Evolutionary conservation across 1,140 invertebrate genomes (phyloP).

Genomic region (Drosophila athabasca): DNA sequence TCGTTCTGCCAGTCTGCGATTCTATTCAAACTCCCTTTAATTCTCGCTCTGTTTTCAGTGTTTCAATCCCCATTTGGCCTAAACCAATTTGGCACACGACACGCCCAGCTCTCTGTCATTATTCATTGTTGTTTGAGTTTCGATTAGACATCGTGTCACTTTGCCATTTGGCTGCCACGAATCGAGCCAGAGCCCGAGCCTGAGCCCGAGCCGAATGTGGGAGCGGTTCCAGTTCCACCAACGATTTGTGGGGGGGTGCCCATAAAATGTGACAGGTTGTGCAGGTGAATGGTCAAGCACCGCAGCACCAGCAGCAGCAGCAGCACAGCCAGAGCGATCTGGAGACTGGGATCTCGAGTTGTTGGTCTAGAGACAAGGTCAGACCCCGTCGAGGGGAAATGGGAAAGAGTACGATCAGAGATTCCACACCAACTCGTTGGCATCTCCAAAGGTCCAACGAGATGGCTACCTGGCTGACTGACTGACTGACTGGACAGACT

Average conservation of each 20-base stretch:
- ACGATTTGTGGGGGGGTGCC: not conserved
- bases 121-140: conserved; percentile 61
- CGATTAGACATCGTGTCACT: conserved; percentile 53
- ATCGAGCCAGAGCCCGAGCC: no score
- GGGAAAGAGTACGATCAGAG: no score
- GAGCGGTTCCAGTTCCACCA: conserved; percentile 29
- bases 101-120: conserved; percentile 60
- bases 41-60: conserved; percentile 9
- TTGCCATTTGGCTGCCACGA: conserved; percentile 39
- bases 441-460: conserved; percentile 12
- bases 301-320: not conserved
- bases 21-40: not conserved
- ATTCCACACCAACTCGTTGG: conserved; percentile 21
- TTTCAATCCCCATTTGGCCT: conserved; percentile 44
- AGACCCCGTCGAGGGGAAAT: not conserved
- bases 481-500: not conserved
- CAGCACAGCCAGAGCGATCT: conserved; percentile 8
- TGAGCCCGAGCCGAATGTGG: no score
- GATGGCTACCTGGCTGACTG: conserved; percentile 9
- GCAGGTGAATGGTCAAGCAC: conserved; percentile 53
- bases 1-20: not conserved
- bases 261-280: conserved; percentile 56
- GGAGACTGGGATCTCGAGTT: conserved; percentile 33
- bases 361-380: conserved; percentile 48
- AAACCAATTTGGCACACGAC: conserved; percentile 56